A percentile compares a stretch with the other conserved stretches of the same genome.
These are phyloP conservation scores for Monodelphis domestica DNA, from an alignment of 2,797 vertebrate species.

Conservation along the genomic window DNA sequence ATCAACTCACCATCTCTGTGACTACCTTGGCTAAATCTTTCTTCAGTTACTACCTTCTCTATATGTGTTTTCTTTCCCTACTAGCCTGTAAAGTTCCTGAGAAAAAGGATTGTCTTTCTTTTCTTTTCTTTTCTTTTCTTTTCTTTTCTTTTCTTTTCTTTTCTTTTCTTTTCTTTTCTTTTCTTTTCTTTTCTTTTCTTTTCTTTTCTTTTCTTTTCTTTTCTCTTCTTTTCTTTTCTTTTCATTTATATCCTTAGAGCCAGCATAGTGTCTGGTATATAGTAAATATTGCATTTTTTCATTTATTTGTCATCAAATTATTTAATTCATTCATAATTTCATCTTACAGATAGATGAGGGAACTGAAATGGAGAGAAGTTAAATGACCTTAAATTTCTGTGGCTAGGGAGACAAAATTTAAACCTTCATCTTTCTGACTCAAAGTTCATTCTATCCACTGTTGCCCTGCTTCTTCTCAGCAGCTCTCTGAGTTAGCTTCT, in stretches of 20 bases:
- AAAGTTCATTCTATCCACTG: background rate
- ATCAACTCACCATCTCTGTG: background rate
- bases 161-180: no score
- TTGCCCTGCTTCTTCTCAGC: background rate
- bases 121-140: no score
- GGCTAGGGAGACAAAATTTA: background rate
- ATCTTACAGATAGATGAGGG: background rate
- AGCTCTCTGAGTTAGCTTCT: background rate
- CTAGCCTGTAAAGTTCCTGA: background rate
- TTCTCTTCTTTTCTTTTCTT: no score
- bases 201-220: no score
- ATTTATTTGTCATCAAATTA: background rate
- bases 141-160: no score
- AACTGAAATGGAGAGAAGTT: background rate
- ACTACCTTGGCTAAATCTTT: background rate
- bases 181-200: no score
- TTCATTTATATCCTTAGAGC: background rate
- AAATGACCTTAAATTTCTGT: background rate
- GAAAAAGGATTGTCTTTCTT: background rate
- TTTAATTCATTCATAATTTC: background rate
- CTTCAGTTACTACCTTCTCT: background rate
- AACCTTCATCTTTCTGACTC: background rate
- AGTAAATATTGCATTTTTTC: background rate
- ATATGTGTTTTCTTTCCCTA: background rate
- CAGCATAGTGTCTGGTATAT: background rate